These are phyloP conservation scores for Toxotes chatareus DNA, from an alignment of 2,113 vertebrate species.

Conservation along the genomic window DNA sequence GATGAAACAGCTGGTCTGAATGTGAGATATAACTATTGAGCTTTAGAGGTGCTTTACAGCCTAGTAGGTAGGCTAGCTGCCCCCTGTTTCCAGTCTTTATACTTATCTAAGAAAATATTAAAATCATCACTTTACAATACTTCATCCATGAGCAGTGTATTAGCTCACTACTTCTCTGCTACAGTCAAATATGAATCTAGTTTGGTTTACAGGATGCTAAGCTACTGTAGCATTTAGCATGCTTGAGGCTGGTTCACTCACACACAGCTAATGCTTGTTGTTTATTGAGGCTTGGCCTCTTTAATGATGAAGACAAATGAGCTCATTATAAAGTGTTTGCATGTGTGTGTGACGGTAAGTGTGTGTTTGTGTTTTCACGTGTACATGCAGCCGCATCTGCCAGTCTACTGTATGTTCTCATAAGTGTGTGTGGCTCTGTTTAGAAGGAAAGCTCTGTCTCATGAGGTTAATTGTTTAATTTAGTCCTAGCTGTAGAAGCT, in stretches of 20 bases:
- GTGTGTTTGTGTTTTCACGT: not conserved
- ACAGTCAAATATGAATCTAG: not conserved
- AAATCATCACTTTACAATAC: not conserved
- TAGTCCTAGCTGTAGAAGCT: slow-evolving; percentile 44
- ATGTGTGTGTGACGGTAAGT: slow-evolving; percentile 10
- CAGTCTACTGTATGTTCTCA: not conserved
- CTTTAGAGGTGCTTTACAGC: not conserved
- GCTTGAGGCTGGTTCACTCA: slow-evolving; percentile 30
- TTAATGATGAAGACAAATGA: slow-evolving; percentile 77
- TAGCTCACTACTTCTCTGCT: not conserved
- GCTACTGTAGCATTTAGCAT: slow-evolving; percentile 44
- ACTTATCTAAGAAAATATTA: not conserved
- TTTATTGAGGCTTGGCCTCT: slow-evolving; percentile 61
- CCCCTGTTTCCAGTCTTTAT: not conserved
- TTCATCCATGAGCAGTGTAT: not conserved
- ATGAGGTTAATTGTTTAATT: slow-evolving; percentile 73
- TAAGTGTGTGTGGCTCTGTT: not conserved
- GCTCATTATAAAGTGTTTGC: slow-evolving; percentile 69
- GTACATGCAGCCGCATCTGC: not conserved
- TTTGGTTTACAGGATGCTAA: not conserved
- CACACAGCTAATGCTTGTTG: slow-evolving; percentile 28
- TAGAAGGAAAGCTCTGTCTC: slow-evolving; percentile 42
- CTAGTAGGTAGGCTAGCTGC: no score
- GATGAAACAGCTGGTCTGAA: not conserved
- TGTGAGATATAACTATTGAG: not conserved